phyloP scores from a whole-genome alignment of 2,113 vertebrate species.

The Nibea coibor region DNA sequence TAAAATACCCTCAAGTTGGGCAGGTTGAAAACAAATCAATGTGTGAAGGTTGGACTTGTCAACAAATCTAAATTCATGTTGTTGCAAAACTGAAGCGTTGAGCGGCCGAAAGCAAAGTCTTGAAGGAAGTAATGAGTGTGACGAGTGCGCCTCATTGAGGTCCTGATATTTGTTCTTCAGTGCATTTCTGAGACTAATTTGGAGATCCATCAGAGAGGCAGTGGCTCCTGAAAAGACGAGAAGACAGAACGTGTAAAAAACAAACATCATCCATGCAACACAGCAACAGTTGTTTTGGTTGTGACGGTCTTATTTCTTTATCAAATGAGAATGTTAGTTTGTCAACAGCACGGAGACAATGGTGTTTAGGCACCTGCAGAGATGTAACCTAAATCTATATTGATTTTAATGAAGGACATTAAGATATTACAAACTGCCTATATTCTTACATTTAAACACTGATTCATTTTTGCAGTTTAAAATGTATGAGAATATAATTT shows the following conservation, averaged over 20 bases:
- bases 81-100: neutral
- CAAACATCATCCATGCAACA: neutral
- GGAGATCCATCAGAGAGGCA: slow-evolving; percentile 31
- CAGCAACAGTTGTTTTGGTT: neutral
- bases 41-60: slow-evolving; percentile 9
- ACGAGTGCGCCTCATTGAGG: neutral
- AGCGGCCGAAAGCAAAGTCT: slow-evolving; percentile 4
- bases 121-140: neutral
- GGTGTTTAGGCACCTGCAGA: neutral
- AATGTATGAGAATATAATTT: too few species aligned
- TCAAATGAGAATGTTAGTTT: neutral
- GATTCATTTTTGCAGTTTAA: too few species aligned
- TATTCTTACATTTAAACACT: neutral
- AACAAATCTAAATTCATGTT: slow-evolving; percentile 42
- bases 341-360: neutral
- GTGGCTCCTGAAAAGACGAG: slow-evolving; percentile 23
- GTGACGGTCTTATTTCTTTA: neutral
- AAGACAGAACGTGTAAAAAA: neutral
- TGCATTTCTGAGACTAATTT: slow-evolving; percentile 7
- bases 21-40: rapidly evolving
- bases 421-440: too few species aligned
- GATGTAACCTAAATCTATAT: neutral
- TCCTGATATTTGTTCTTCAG: slow-evolving; percentile 59
- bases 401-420: neutral
- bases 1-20: slow-evolving; percentile 9